Percentiles rank a stretch among this genome's conserved stretches.
phyloP scores from a whole-genome alignment of 2,888 invertebrate genomes.

The Stegana nigrithorax region DNA sequence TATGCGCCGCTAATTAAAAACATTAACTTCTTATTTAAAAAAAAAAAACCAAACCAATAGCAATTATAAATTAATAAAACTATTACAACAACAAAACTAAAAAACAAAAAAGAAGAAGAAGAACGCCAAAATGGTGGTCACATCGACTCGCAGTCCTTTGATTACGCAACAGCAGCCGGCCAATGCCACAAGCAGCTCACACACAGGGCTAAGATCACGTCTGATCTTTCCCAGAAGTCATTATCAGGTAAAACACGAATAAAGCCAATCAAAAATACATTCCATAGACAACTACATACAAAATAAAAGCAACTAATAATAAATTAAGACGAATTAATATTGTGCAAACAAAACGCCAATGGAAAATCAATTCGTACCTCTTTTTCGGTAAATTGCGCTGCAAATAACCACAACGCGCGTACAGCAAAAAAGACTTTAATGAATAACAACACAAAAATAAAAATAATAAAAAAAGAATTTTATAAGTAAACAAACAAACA shows the following conservation, averaged over 20 bases:
- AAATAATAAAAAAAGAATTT: neutral
- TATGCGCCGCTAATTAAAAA: too few relatives aligned
- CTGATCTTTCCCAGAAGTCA: constrained; percentile 64
- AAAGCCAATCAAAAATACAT: constrained; percentile 10
- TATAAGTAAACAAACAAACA: neutral
- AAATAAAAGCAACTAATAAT: too few relatives aligned
- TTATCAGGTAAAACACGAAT: constrained; percentile 56
- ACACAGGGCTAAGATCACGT: constrained; percentile 54
- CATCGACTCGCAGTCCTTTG: constrained; percentile 63
- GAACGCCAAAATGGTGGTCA: constrained; percentile 60
- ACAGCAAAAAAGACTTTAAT: neutral
- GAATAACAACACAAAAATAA: neutral
- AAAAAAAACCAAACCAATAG: constrained; percentile 3
- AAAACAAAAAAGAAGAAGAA: constrained; percentile 3
- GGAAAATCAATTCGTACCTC: too few relatives aligned
- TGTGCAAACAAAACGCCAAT: too few relatives aligned
- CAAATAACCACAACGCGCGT: too few relatives aligned
- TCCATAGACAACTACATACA: too few relatives aligned
- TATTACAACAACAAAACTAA: constrained; percentile 9
- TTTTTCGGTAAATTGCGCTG: too few relatives aligned
- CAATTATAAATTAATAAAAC: neutral
- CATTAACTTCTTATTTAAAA: too few relatives aligned
- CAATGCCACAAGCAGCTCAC: constrained; percentile 45
- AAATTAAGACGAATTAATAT: too few relatives aligned
- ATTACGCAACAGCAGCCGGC: constrained; percentile 47